Conservation (phyloP, 1,140 invertebrate genomes). For the Cecropterus lyciades region DNA sequence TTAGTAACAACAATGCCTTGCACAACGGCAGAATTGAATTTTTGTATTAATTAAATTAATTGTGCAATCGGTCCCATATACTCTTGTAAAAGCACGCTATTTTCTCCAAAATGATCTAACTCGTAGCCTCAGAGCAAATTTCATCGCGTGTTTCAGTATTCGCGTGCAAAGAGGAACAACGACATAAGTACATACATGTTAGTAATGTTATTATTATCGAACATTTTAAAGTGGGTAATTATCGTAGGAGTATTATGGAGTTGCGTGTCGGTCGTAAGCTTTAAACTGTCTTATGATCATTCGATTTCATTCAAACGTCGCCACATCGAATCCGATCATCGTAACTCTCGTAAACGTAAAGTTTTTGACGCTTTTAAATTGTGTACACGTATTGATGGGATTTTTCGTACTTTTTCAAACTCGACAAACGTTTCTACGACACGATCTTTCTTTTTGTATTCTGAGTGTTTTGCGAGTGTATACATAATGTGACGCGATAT, state of each 20-base stretch:
- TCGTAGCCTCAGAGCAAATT: neutral
- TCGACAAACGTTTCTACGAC: conserved; percentile 17
- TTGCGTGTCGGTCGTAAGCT: conserved; percentile 44
- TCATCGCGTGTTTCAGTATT: neutral
- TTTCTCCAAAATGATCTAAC: neutral
- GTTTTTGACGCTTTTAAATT: conserved; percentile 48
- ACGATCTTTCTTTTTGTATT: conserved; percentile 14
- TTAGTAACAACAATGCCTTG: conserved; percentile 19
- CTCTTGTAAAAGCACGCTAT: neutral
- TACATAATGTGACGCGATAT: conserved; percentile 22
- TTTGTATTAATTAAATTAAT: neutral
- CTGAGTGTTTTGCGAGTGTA: conserved; percentile 24
- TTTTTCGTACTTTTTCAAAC: conserved; percentile 28
- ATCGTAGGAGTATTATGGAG: conserved; percentile 21
- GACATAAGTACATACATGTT: conserved; percentile 1
- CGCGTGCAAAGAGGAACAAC: neutral
- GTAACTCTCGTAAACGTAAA: conserved; percentile 21
- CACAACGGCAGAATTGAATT: conserved; percentile 5
- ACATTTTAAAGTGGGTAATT: neutral
- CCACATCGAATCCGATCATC: conserved; percentile 41
- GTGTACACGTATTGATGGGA: conserved; percentile 26
- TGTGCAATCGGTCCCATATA: conserved; percentile 7
- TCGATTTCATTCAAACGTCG: conserved; percentile 25
- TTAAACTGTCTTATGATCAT: conserved; percentile 50
- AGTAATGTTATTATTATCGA: conserved; percentile 6